Conservation (phyloP, 2,797 vertebrate species). For the Ctenosaura bakeri region DNA sequence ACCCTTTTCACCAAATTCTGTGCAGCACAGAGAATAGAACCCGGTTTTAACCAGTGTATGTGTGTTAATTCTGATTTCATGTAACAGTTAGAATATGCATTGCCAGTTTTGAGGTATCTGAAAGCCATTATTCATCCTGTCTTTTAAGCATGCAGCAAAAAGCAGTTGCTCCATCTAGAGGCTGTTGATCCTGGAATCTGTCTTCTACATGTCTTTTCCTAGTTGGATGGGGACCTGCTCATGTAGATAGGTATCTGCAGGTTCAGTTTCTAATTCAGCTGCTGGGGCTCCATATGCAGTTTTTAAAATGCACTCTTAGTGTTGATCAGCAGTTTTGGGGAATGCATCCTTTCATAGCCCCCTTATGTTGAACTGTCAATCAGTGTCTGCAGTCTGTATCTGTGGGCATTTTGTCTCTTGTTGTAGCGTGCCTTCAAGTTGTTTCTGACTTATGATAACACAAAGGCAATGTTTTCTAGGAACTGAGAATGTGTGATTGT, state of each 20-base stretch:
- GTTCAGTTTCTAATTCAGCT: neutral
- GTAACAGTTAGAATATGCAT: neutral
- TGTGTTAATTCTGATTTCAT: neutral
- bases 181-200: neutral
- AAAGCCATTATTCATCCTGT: neutral
- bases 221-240: neutral
- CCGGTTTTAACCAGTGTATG: neutral
- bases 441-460: too few species aligned
- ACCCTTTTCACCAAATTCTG: neutral
- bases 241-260: neutral
- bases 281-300: neutral
- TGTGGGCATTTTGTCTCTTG: neutral
- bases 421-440: too few species aligned
- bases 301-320: constrained; percentile 3
- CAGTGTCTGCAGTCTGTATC: neutral
- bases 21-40: neutral
- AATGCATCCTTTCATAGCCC: neutral
- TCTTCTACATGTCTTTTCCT: neutral
- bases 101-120: neutral
- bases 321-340: neutral
- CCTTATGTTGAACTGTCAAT: neutral
- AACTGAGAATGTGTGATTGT: neutral
- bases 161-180: neutral
- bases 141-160: neutral
- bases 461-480: too few species aligned